phyloP scores from a whole-genome alignment of 2,113 vertebrate genomes.

The Lepus europaeus region DNA sequence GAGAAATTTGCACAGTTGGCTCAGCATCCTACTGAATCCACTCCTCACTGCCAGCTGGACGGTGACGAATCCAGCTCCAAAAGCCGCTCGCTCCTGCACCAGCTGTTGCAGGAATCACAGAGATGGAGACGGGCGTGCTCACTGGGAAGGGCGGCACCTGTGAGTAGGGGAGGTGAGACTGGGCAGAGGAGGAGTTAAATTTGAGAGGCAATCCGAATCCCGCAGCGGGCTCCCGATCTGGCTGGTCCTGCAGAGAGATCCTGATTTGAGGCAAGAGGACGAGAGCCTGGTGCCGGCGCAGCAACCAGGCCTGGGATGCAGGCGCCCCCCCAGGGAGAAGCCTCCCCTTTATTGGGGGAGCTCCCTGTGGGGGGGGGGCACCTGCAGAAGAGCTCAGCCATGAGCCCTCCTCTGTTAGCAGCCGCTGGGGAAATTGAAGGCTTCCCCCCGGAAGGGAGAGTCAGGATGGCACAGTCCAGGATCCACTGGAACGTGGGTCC shows the following conservation, averaged over 20 bases:
- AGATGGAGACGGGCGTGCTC: background rate
- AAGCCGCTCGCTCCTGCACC: background rate
- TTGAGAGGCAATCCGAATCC: background rate
- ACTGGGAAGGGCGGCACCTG: background rate
- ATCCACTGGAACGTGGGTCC: background rate
- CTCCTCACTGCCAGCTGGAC: background rate
- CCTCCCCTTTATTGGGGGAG: background rate
- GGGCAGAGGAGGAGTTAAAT: background rate
- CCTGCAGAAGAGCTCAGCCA: background rate
- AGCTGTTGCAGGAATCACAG: background rate
- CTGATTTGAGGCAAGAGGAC: background rate
- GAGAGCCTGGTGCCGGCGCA: background rate
- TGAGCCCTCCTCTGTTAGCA: background rate
- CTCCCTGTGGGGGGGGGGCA: background rate
- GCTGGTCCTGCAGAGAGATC: background rate
- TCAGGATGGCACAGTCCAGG: background rate
- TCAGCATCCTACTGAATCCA: background rate
- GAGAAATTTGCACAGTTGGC: background rate
- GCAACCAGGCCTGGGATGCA: background rate
- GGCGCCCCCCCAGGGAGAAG: background rate
- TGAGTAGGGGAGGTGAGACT: background rate
- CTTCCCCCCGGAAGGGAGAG: background rate
- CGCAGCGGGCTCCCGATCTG: background rate
- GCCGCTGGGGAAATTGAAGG: background rate
- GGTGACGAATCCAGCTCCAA: background rate